These are phyloP conservation scores for Cervus canadensis DNA, from an alignment of 2,113 vertebrate genomes.

Conservation along the genomic window DNA sequence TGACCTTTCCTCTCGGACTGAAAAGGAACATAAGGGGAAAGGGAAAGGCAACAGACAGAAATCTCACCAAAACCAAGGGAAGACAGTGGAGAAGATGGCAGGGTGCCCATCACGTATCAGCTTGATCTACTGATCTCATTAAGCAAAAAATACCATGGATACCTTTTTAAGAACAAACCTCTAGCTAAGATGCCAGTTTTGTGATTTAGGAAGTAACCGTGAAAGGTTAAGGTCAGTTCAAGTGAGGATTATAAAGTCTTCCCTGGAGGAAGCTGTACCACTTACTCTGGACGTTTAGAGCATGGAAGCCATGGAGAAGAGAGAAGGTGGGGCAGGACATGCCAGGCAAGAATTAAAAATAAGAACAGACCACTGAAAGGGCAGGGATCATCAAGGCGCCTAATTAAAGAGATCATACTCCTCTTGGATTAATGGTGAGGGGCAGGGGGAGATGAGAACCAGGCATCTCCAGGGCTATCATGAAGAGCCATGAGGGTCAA, in stretches of 20 bases:
- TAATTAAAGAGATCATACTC: neutral
- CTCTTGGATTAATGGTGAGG: neutral
- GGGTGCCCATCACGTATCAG: neutral
- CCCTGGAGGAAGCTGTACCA: fast-evolving
- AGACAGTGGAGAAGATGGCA: neutral
- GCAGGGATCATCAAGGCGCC: neutral
- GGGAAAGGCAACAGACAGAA: neutral
- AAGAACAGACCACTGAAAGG: neutral
- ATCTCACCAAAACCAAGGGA: neutral
- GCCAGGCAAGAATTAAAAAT: neutral
- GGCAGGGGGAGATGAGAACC: neutral
- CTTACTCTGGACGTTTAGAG: neutral
- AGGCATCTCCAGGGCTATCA: fast-evolving
- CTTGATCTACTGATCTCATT: neutral
- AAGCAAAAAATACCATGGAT: too few species aligned
- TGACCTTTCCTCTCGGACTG: neutral
- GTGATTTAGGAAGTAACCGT: neutral
- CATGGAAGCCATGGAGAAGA: neutral
- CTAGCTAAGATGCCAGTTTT: neutral
- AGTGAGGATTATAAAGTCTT: neutral
- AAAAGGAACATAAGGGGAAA: neutral
- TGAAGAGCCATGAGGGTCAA: neutral
- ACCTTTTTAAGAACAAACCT: neutral
- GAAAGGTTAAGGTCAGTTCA: neutral
- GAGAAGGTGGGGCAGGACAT: too few species aligned